These are phyloP conservation scores for Eupeodes luniger DNA, from an alignment of 2,888 invertebrate genomes.

Conservation along the genomic window DNA sequence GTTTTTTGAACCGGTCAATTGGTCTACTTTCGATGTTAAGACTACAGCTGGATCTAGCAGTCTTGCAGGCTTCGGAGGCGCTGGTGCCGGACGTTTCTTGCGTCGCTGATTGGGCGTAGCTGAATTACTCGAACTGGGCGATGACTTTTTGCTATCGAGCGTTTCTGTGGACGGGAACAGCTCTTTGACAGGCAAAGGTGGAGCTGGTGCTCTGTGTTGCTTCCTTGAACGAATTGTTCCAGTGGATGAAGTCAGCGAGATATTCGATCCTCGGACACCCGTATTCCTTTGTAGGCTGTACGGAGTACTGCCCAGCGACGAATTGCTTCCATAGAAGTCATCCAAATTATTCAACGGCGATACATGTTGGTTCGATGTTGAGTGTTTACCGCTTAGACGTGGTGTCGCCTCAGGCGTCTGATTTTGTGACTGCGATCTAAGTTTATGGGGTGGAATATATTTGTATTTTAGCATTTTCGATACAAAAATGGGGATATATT, in stretches of 20 bases:
- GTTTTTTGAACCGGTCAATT: constrained; percentile 79
- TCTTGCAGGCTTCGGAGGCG: constrained; percentile 80
- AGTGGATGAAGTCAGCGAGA: constrained; percentile 80
- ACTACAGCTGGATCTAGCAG: constrained; percentile 65
- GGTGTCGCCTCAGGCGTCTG: constrained; percentile 81
- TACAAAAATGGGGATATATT: constrained; percentile 36
- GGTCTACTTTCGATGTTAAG: constrained; percentile 62
- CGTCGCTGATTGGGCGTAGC: constrained; percentile 84
- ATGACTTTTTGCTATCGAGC: constrained; percentile 78
- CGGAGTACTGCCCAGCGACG: constrained; percentile 78
- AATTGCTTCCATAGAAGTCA: constrained; percentile 80
- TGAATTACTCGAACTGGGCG: constrained; percentile 79
- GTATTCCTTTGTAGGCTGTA: constrained; percentile 78
- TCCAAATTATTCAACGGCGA: constrained; percentile 78
- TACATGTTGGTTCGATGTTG: constrained; percentile 43
- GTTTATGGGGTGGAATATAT: constrained; percentile 81
- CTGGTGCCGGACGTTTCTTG: constrained; percentile 88
- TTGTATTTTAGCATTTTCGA: constrained; percentile 81
- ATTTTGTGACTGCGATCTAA: constrained; percentile 80
- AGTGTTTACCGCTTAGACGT: constrained; percentile 78
- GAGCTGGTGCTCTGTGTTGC: constrained; percentile 80
- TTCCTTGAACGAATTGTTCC: constrained; percentile 80
- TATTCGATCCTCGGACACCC: constrained; percentile 79
- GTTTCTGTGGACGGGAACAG: constrained; percentile 77
- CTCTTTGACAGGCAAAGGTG: constrained; percentile 79